A percentile compares a stretch with the other conserved stretches of the same genome.
Evolutionary conservation across 2,888 invertebrate genomes (phyloP).

Genomic region (Diarsia rubi): DNA sequence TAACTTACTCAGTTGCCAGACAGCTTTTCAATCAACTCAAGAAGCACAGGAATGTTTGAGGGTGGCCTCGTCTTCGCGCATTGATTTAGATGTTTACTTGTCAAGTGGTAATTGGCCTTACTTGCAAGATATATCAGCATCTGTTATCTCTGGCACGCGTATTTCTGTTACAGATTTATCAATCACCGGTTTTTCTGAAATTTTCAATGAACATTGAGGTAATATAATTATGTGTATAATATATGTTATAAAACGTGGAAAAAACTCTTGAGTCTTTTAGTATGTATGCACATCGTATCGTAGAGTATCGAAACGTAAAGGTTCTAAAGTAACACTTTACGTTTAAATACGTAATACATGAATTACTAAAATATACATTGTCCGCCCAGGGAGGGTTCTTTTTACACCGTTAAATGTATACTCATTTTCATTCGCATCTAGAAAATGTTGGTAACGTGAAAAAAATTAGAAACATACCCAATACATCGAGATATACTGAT

Average conservation of each 20-base stretch:
- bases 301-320: too few relatives aligned
- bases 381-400: too few relatives aligned
- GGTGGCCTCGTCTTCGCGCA: neutral
- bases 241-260: neutral
- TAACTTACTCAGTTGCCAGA: neutral
- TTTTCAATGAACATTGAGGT: neutral
- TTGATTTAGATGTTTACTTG: neutral
- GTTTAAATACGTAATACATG: too few relatives aligned
- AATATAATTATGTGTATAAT: neutral
- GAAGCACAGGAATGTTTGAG: neutral
- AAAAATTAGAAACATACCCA: neutral
- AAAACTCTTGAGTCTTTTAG: too few relatives aligned
- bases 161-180: slow-evolving; percentile 58
- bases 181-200: slow-evolving; percentile 64
- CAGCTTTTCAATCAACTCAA: neutral
- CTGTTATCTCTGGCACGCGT: slow-evolving; percentile 51
- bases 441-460: neutral
- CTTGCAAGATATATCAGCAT: slow-evolving; percentile 71
- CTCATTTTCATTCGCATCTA: too few relatives aligned
- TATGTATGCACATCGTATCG: too few relatives aligned
- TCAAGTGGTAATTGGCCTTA: slow-evolving; percentile 47
- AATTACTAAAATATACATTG: too few relatives aligned
- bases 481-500: slow-evolving; percentile 43
- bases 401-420: too few relatives aligned
- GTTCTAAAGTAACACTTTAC: too few relatives aligned